Conservation (phyloP, 2,888 invertebrate genomes). For the Peribatodes rhomboidaria region DNA sequence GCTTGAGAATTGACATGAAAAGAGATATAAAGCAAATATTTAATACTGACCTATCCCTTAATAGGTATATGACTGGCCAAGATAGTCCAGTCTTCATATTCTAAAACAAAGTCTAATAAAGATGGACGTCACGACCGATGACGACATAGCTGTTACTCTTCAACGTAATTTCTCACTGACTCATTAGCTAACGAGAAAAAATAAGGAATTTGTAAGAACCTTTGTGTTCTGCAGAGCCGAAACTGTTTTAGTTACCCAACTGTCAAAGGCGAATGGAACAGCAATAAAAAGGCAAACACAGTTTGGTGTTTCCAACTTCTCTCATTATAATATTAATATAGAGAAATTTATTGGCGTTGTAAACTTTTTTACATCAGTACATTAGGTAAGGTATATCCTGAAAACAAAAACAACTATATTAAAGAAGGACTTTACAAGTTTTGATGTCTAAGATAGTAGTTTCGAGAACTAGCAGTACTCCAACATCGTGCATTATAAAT, state of each 20-base stretch:
- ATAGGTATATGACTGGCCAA: not conserved
- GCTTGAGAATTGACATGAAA: too few species aligned
- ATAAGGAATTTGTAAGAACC: not conserved
- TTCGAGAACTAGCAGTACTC: constrained; percentile 9
- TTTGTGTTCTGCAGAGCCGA: not conserved
- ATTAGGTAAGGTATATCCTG: too few species aligned
- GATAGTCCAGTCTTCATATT: not conserved
- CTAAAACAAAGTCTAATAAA: not conserved
- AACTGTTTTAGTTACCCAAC: not conserved
- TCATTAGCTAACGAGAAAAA: constrained; percentile 14
- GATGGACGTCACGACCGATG: constrained; percentile 4
- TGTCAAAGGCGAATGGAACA: not conserved
- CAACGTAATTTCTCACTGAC: constrained; percentile 14
- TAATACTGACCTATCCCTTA: not conserved
- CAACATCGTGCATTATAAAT: constrained; percentile 1
- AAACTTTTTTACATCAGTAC: too few species aligned
- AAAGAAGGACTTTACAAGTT: not conserved
- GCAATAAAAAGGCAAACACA: not conserved
- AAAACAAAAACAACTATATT: not conserved
- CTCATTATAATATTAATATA: not conserved
- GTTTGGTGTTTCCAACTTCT: not conserved
- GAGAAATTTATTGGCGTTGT: not conserved
- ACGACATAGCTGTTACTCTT: constrained; percentile 9
- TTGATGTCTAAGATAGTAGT: not conserved
- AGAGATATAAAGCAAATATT: not conserved